These are phyloP conservation scores for Azorinus chamasolen DNA, from an alignment of 2,888 invertebrate genomes.

Conservation along the genomic window DNA sequence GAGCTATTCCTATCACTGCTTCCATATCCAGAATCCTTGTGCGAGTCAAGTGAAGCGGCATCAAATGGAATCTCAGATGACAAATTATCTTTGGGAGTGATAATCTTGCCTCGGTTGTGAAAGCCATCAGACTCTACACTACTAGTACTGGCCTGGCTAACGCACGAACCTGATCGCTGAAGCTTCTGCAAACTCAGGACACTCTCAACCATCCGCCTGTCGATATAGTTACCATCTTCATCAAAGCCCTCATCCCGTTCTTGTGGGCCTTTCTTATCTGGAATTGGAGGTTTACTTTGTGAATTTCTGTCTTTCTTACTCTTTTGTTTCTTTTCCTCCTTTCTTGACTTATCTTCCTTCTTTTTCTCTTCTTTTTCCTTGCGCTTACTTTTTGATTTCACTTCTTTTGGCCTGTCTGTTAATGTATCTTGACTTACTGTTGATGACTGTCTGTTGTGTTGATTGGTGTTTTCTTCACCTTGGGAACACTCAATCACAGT, in stretches of 20 bases:
- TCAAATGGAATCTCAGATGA: constrained; percentile 91
- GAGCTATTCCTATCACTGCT: constrained; percentile 98
- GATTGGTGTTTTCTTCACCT: constrained; percentile 28
- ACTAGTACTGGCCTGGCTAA: constrained; percentile 73
- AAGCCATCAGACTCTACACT: constrained; percentile 76
- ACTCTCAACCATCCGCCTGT: constrained; percentile 92
- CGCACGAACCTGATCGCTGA: constrained; percentile 75
- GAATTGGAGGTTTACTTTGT: constrained; percentile 60
- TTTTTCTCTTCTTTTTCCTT: constrained; percentile 58
- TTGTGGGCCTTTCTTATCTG: constrained; percentile 56
- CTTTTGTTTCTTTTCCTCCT: constrained; percentile 58
- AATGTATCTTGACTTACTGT: constrained; percentile 63
- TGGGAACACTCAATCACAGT: constrained; percentile 57
- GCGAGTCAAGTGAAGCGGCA: constrained; percentile 88
- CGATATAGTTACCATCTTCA: constrained; percentile 88
- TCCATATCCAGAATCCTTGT: constrained; percentile 85
- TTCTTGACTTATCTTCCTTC: constrained; percentile 50
- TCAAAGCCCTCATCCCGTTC: constrained; percentile 54
- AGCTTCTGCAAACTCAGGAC: constrained; percentile 89
- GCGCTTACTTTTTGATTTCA: constrained; percentile 50
- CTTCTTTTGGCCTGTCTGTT: constrained; percentile 52
- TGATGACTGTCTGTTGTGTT: constrained; percentile 63
- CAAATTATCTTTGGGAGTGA: constrained; percentile 59
- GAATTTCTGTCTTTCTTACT: constrained; percentile 54
- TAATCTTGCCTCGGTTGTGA: constrained; percentile 40